A percentile compares a stretch with the other conserved stretches of the same genome.
These are phyloP conservation scores for Lepus townsendii DNA, from an alignment of 2,797 vertebrate species.

Conservation along the genomic window DNA sequence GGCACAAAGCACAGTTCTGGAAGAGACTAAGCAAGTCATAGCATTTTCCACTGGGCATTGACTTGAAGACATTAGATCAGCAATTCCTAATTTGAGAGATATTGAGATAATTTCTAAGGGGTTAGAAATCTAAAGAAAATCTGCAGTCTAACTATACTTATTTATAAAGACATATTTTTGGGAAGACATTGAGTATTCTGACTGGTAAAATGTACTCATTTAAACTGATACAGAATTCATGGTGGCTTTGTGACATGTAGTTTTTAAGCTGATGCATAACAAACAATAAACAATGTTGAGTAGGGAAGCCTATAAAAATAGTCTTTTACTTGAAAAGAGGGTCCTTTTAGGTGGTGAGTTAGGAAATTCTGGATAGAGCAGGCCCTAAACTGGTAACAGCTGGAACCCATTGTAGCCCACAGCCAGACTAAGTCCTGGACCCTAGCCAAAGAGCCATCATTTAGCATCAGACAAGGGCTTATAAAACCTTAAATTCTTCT, in stretches of 20 bases:
- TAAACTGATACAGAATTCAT: slow-evolving; percentile 23
- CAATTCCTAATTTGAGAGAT: neutral
- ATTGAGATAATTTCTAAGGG: neutral
- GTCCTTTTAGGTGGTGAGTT: neutral
- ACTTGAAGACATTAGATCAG: neutral
- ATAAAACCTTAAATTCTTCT: neutral
- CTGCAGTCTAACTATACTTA: neutral
- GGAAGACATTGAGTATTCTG: neutral
- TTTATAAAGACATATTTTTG: neutral
- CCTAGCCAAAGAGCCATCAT: neutral
- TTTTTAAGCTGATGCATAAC: neutral
- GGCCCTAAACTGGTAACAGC: neutral
- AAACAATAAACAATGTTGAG: neutral
- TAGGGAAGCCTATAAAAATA: neutral
- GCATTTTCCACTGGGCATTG: slow-evolving; percentile 21
- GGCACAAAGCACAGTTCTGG: slow-evolving; percentile 29
- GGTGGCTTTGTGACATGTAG: neutral
- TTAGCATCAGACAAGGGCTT: neutral
- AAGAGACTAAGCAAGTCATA: neutral
- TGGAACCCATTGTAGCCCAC: accelerated
- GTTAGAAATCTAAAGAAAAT: neutral
- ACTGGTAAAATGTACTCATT: slow-evolving; percentile 32
- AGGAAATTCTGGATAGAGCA: neutral
- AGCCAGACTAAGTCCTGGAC: neutral
- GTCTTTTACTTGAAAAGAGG: neutral